Conservation (phyloP, 2,797 vertebrate genomes). For the Anabas testudineus region DNA sequence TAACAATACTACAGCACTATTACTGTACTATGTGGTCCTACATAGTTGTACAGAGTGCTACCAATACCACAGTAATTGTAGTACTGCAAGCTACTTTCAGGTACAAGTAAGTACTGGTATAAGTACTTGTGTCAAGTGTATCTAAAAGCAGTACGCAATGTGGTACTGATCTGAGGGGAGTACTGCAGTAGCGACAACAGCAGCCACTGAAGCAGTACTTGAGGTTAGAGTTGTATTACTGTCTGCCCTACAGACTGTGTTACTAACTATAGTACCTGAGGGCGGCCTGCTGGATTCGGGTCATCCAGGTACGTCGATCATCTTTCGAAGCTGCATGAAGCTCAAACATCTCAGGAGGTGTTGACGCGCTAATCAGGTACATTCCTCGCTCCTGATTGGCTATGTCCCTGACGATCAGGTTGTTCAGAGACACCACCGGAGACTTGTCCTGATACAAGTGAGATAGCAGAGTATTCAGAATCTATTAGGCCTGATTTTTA, state of each 20-base stretch:
- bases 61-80: neutral
- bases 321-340: conserved; percentile 90
- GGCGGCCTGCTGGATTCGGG: conserved; percentile 88
- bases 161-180: neutral
- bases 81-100: neutral
- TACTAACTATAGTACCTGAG: conserved; percentile 71
- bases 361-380: conserved; percentile 90
- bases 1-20: neutral
- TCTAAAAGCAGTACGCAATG: no score
- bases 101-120: no score
- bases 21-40: no score
- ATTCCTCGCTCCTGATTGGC: conserved; percentile 97
- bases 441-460: conserved; percentile 88
- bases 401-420: conserved; percentile 92
- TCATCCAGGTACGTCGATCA: conserved; percentile 91
- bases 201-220: no score
- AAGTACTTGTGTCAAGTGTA: no score
- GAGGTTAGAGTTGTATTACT: neutral
- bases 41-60: neutral
- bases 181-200: neutral
- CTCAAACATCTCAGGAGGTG: conserved; percentile 94
- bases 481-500: no score
- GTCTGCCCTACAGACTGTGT: neutral
- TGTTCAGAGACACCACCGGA: conserved; percentile 89
- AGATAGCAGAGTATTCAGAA: neutral